Evolutionary conservation across 2,888 invertebrate genomes (phyloP).

Genomic region (Acleris laterana): DNA sequence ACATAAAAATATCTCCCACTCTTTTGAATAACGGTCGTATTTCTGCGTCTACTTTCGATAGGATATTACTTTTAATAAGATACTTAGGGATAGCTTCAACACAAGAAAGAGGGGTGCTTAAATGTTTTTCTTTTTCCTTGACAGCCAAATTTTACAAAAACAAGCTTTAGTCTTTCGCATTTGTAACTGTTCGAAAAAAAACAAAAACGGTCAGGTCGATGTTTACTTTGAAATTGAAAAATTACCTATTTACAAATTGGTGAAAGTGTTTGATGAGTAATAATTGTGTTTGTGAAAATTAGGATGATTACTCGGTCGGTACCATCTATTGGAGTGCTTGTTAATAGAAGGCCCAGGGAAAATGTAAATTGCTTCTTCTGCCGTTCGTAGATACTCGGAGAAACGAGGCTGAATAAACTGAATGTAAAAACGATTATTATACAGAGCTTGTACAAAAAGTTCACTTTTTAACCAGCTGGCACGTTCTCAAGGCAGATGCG

Average conservation of each 20-base stretch:
- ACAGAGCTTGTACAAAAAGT: slow-evolving; percentile 58
- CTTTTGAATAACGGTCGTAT: slow-evolving; percentile 34
- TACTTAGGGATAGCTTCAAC: slow-evolving; percentile 47
- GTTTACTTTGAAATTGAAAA: not conserved
- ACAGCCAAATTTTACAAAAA: slow-evolving; percentile 50
- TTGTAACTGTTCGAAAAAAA: slow-evolving; percentile 50
- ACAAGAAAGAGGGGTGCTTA: slow-evolving; percentile 49
- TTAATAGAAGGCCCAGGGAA: not conserved
- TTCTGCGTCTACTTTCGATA: slow-evolving; percentile 47
- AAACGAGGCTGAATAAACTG: slow-evolving; percentile 28
- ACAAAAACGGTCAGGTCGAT: slow-evolving; percentile 9
- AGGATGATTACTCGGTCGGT: not conserved
- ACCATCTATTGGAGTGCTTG: not conserved
- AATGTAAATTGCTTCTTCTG: slow-evolving; percentile 27
- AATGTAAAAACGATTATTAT: slow-evolving; percentile 39
- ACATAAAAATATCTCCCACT: slow-evolving; percentile 25
- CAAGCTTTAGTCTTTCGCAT: slow-evolving; percentile 53
- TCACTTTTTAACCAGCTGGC: slow-evolving; percentile 65
- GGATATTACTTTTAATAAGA: slow-evolving; percentile 57
- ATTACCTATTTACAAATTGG: too few species aligned
- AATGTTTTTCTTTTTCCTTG: slow-evolving; percentile 50
- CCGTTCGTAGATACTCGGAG: slow-evolving; percentile 25
- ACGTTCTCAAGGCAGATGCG: slow-evolving; percentile 74
- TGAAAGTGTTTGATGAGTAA: too few species aligned
- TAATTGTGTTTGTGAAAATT: too few species aligned